Evolutionary conservation across 2,888 invertebrate species (phyloP), one percentile per base, ranked within the genome.

Genomic region (Listrodromus nycthemerus): DNA sequence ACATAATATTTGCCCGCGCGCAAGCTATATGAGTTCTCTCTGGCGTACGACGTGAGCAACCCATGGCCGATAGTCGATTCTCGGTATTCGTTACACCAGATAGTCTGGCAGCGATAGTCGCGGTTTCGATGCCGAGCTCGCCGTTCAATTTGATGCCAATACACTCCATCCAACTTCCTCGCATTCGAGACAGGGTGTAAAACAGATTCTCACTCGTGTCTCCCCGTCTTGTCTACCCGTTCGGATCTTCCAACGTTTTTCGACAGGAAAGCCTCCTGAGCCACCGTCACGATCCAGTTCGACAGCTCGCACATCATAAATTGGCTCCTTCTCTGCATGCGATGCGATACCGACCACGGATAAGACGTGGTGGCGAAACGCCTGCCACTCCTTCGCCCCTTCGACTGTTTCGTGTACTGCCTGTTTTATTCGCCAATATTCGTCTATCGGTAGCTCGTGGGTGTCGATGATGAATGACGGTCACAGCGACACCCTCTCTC

Each of bases 141-240:
- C 58, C 27, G 30, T 30, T 37, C 16, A 33, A 24, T 63, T 63
- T 58, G 50, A 69, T 69, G 50, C 33, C 16, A 4, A 13, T 27
- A 16, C 8, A 41, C 33, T 37, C 52, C 30, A 21, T 52, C 52
- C 33, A 21, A 63, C 52, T 55, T 7, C 33, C 33, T 58, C 55
- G 58, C 58, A 67, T 67, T 73, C 82, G 63, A 50, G 74, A 74
- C 61, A 69, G 73, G 66, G 63, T 74, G 73, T 63, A 74, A 33
- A 74, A 79, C 82, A 79, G 82, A 83, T 83, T 83, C 74, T 70
- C 82, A 79, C 78, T 79, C 82, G 82, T 79, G 78, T 79, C 66
- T 58, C 45, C 45, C 2, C 6, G 30, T 66, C 69, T 82, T 75
- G 74, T 82, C 82, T 58, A 77, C 63, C 30, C 19, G 74, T 61